Evolutionary conservation across 2,797 vertebrate genomes (phyloP), one percentile per base, ranked within the genome.

Genomic region (Lophius americanus): DNA sequence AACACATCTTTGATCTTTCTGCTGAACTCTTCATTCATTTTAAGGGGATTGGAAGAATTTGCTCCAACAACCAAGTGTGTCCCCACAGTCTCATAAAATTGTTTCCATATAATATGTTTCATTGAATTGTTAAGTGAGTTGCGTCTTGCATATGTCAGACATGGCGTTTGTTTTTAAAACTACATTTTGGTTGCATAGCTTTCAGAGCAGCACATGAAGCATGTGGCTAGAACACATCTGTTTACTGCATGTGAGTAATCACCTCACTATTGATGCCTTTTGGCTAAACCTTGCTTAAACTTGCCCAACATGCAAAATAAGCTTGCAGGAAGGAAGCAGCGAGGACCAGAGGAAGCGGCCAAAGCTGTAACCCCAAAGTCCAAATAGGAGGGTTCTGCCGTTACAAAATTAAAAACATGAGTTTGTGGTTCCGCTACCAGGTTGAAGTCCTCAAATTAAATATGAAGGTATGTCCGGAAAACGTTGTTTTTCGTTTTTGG

Each of bases 251-350:
- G 43, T 11, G 12, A 11, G 43, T 12, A 7, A 38, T 5, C 3
- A 59, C 53, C 51, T 32, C 52, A 23, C 49, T 12, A 44, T 36
- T 70, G 5, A 51, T 46, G 50, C 64, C 51, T 69, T 76, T 44
- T 51, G 63, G 56, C 64, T 59, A 49, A 73, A 81, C 52, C 41
- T 73, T 66, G 14, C 54, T 75, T 78, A 68, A 85, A 85, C 64
- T 73, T 75, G 79, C 86, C 78, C 79, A 78, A 60, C 51, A 23
- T 71, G 78, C 78, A 65, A 69, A 68, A 84, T 64, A 74, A 79
- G 78, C 78, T 59, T 55, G 67, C 82, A 88, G 89, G 89, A 90
- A 90, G 89, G 90, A 91, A 89, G 75, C 77, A 1, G 75, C 38
- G 75, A 64, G 68, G 70, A 76, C 32, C 60, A 70, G 67, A 87